These are phyloP conservation scores for Chascanopsetta lugubris DNA, from an alignment of 2,113 vertebrate species.

Conservation along the genomic window DNA sequence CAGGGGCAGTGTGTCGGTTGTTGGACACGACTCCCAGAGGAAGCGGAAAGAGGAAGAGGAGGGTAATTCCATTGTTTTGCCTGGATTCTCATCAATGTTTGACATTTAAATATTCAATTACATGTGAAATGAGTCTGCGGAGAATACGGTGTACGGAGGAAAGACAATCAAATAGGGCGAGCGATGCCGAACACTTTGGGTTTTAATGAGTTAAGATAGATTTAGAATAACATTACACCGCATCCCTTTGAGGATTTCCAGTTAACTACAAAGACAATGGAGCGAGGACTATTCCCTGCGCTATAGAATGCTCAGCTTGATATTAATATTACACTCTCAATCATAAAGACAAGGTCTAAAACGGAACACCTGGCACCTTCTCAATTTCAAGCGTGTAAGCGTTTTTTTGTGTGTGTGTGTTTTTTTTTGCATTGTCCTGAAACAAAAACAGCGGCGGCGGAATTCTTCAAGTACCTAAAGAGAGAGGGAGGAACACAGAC, in stretches of 20 bases:
- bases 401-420: too few species aligned
- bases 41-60: constrained; percentile 18
- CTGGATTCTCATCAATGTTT: constrained; percentile 54
- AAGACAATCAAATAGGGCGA: constrained; percentile 53
- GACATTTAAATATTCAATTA: constrained; percentile 73
- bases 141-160: constrained; percentile 42
- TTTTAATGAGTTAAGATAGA: constrained; percentile 69
- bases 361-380: constrained; percentile 57
- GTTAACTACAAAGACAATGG: constrained; percentile 68
- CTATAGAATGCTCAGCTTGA: constrained; percentile 41
- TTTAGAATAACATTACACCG: constrained; percentile 61
- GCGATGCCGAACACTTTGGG: constrained; percentile 49
- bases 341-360: constrained; percentile 50
- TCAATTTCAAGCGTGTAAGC: constrained; percentile 32
- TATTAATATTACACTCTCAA: constrained; percentile 49
- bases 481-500: constrained; percentile 47
- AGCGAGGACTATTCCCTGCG: constrained; percentile 40
- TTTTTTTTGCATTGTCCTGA: constrained; percentile 53
- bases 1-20: constrained; percentile 73
- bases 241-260: constrained; percentile 55
- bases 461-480: constrained; percentile 50
- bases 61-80: constrained; percentile 56
- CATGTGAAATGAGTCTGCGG: constrained; percentile 54
- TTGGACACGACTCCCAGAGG: constrained; percentile 55
- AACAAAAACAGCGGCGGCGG: constrained; percentile 54